Conservation (phyloP, 2,888 invertebrate genomes). For the Eupithecia abbreviata region DNA sequence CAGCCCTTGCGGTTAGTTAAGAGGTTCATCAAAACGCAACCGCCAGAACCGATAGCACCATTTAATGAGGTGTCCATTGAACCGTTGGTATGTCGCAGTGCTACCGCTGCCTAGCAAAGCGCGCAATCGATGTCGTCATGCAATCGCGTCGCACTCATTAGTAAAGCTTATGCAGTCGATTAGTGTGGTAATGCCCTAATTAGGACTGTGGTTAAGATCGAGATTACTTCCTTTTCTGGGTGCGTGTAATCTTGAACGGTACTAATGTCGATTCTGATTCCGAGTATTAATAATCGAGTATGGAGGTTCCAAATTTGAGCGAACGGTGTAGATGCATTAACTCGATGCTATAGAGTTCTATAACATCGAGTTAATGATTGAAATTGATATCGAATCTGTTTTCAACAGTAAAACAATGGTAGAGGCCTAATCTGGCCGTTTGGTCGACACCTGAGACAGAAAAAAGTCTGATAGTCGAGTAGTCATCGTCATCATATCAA, state of each 20-base stretch:
- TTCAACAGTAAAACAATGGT: too few relatives aligned
- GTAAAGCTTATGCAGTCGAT: slow-evolving; percentile 25
- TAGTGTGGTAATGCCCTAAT: slow-evolving; percentile 26
- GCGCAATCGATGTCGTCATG: slow-evolving; percentile 23
- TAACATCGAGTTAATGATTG: too few relatives aligned
- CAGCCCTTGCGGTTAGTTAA: slow-evolving; percentile 27
- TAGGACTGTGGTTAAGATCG: slow-evolving; percentile 22
- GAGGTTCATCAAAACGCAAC: slow-evolving; percentile 39
- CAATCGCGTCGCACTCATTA: slow-evolving; percentile 26
- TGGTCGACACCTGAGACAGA: too few relatives aligned
- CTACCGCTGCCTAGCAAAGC: slow-evolving; percentile 22
- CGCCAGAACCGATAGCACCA: slow-evolving; percentile 38
- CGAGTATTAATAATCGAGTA: background rate
- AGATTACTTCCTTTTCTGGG: slow-evolving; percentile 16
- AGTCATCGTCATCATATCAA: too few relatives aligned
- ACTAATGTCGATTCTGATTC: background rate
- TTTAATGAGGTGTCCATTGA: slow-evolving; percentile 41
- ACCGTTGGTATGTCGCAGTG: slow-evolving; percentile 20
- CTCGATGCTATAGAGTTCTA: too few relatives aligned
- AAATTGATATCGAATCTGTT: too few relatives aligned
- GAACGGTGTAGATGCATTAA: background rate
- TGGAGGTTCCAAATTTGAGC: background rate
- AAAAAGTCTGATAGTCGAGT: too few relatives aligned
- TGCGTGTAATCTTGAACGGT: background rate
- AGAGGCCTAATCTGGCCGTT: too few relatives aligned